Conservation (phyloP, 2,113 vertebrate species). For the Oreochromis niloticus region DNA sequence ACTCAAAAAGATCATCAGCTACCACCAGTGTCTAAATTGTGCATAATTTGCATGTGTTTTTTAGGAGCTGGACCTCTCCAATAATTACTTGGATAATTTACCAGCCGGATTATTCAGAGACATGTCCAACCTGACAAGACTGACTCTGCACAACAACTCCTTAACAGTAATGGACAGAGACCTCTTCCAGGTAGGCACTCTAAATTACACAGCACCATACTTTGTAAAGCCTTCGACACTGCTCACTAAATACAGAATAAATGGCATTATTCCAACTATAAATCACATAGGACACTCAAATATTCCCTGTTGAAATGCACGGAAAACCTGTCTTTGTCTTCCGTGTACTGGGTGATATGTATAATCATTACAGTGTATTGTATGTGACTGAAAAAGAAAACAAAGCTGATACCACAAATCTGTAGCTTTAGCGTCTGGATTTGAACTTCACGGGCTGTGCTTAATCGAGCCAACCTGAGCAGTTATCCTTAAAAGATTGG, state of each 20-base stretch:
- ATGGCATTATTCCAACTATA: neutral
- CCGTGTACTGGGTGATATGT: neutral
- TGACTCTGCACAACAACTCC: constrained; percentile 93
- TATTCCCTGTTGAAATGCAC: neutral
- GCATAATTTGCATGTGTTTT: neutral
- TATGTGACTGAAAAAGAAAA: neutral
- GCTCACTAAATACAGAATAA: neutral
- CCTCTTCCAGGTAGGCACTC: constrained; percentile 75
- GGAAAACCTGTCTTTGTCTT: neutral
- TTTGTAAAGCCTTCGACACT: neutral
- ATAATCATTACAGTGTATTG: neutral
- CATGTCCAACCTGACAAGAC: constrained; percentile 85
- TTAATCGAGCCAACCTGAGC: neutral
- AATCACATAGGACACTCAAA: neutral
- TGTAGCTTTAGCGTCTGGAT: neutral
- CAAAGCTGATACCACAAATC: neutral
- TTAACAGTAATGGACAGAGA: constrained; percentile 87
- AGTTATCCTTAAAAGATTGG: neutral
- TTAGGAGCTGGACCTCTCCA: constrained; percentile 87
- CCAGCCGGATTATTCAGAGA: constrained; percentile 84
- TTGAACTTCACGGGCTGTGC: neutral
- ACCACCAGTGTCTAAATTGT: neutral
- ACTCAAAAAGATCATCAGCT: neutral
- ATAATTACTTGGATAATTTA: constrained; percentile 95
- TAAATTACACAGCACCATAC: neutral